Conservation (phyloP, 2,113 vertebrate genomes). For the Cyphomyrus plagiostoma region DNA sequence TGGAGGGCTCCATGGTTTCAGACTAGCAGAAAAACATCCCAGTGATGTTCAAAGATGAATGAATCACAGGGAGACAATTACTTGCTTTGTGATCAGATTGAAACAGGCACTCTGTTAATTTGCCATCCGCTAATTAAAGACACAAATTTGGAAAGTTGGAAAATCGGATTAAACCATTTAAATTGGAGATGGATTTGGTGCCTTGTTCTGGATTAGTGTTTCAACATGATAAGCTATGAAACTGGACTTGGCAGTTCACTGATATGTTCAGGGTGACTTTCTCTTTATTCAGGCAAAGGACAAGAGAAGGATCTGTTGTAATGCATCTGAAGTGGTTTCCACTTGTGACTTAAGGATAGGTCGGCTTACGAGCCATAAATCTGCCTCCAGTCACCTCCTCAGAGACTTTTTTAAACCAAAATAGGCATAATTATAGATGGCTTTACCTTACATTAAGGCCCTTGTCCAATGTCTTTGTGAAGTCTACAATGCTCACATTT, state of each 20-base stretch:
- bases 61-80: background rate
- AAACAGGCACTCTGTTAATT: background rate
- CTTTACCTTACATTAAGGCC: background rate
- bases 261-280: background rate
- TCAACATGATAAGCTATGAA: background rate
- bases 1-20: background rate
- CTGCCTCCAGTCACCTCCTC: background rate
- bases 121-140: slow-evolving; percentile 4
- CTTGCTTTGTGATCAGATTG: background rate
- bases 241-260: background rate
- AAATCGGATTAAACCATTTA: background rate
- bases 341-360: background rate
- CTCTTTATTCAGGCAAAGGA: background rate
- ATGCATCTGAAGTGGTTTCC: background rate
- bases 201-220: background rate
- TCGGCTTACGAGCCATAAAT: background rate
- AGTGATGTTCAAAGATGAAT: background rate
- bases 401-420: background rate
- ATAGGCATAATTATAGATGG: background rate
- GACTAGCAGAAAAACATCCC: background rate
- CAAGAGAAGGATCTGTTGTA: background rate
- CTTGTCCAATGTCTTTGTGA: background rate
- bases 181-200: background rate
- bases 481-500: background rate
- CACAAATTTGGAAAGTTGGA: background rate